Percentiles rank a stretch among this genome's conserved stretches.
Evolutionary conservation across 2,797 vertebrate species (phyloP).

Genomic region (Pipistrellus kuhlii): DNA sequence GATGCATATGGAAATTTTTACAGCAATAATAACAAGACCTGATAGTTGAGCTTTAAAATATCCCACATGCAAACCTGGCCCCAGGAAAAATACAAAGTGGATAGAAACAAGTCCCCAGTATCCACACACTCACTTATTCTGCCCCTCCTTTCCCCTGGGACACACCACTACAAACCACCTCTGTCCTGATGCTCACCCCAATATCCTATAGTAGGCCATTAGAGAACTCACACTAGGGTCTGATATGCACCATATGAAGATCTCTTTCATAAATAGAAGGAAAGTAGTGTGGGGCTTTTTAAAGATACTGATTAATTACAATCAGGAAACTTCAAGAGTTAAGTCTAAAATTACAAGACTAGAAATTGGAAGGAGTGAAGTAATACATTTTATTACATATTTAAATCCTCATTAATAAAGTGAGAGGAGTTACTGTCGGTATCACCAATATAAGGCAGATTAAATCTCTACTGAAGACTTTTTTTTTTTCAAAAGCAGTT

Average conservation of each 20-base stretch:
- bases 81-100: neutral
- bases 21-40: slow-evolving; percentile 7
- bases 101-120: neutral
- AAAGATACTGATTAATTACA: neutral
- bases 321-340: neutral
- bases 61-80: neutral
- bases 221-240: neutral
- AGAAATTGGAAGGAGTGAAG: slow-evolving; percentile 10
- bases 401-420: slow-evolving; percentile 50
- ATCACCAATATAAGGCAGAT: slow-evolving; percentile 13
- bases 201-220: neutral
- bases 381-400: slow-evolving; percentile 17
- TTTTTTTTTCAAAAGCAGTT: slow-evolving; percentile 26
- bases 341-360: slow-evolving; percentile 44
- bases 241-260: neutral
- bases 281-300: neutral
- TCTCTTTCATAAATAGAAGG: neutral
- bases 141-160: neutral
- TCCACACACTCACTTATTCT: neutral
- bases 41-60: slow-evolving; percentile 36
- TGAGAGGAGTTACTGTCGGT: neutral
- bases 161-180: neutral
- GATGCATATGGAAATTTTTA: neutral
- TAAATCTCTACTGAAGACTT: slow-evolving; percentile 4
- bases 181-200: neutral